These are phyloP conservation scores for Zosterops japonicus DNA, from an alignment of 2,113 vertebrate genomes.

Conservation along the genomic window DNA sequence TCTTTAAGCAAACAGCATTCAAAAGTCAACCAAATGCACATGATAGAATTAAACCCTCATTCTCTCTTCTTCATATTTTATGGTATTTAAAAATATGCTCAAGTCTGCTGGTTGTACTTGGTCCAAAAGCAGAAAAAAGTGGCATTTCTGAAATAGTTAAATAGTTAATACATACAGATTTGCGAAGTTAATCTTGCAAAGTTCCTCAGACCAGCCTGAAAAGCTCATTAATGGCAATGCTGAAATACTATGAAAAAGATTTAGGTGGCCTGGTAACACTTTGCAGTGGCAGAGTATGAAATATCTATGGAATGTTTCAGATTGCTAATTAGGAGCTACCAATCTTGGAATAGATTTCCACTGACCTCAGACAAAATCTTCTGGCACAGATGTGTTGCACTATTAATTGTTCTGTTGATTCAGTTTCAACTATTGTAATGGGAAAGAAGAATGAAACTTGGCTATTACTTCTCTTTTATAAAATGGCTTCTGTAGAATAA, in stretches of 20 bases:
- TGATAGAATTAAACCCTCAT: slow-evolving; percentile 36
- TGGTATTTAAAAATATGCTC: slow-evolving; percentile 47
- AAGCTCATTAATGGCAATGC: slow-evolving; percentile 22
- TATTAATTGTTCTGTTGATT: slow-evolving; percentile 53
- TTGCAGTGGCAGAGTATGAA: neutral
- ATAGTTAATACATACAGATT: slow-evolving; percentile 30
- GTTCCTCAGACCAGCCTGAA: slow-evolving; percentile 11
- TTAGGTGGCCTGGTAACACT: neutral
- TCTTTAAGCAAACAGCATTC: slow-evolving; percentile 27
- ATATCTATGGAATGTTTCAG: neutral
- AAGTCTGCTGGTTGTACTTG: slow-evolving; percentile 22
- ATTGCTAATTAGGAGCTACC: neutral
- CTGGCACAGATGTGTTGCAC: neutral
- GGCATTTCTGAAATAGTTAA: slow-evolving; percentile 29
- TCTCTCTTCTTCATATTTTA: slow-evolving; percentile 1
- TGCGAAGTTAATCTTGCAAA: slow-evolving; percentile 52
- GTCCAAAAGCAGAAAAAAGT: slow-evolving; percentile 19
- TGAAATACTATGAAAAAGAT: neutral
- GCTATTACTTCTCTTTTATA: slow-evolving; percentile 15
- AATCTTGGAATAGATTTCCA: neutral
- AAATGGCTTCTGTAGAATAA: neutral
- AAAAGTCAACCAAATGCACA: neutral
- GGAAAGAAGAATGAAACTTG: slow-evolving; percentile 24
- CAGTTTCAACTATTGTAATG: neutral
- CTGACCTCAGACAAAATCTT: slow-evolving; percentile 26